A percentile compares a stretch with the other conserved stretches of the same genome.
Evolutionary conservation across 1,140 invertebrate genomes (phyloP).

Genomic region (Brachionus rotundiformis): DNA sequence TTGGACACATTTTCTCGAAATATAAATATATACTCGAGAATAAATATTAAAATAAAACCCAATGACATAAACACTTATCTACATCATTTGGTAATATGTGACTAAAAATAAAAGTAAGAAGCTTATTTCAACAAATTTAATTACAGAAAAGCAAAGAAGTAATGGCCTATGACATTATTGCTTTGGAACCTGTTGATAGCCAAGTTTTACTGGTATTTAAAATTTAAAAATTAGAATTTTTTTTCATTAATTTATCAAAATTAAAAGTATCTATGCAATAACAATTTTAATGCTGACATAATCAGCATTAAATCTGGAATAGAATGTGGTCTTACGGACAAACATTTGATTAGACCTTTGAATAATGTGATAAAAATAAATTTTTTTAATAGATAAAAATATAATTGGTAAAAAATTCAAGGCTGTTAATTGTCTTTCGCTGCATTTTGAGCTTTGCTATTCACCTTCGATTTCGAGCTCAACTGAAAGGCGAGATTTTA

Average conservation of each 20-base stretch:
- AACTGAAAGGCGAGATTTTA: slow-evolving; percentile 42
- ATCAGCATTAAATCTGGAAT: slow-evolving; percentile 32
- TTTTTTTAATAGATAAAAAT: too few relatives aligned
- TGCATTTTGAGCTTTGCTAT: slow-evolving; percentile 39
- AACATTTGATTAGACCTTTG: slow-evolving; percentile 45
- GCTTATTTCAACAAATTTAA: too few relatives aligned
- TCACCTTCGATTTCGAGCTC: slow-evolving; percentile 33
- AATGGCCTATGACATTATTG: slow-evolving; percentile 5
- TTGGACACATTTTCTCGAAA: not conserved
- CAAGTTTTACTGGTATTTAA: slow-evolving; percentile 28
- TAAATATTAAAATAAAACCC: slow-evolving; percentile 49
- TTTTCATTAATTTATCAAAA: not conserved
- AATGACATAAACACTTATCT: slow-evolving; percentile 36
- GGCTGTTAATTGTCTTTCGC: slow-evolving; percentile 10
- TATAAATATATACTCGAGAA: slow-evolving; percentile 1
- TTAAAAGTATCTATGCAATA: slow-evolving; percentile 31
- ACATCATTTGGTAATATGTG: slow-evolving; percentile 48
- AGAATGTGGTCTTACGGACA: slow-evolving; percentile 49
- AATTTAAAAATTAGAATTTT: not conserved
- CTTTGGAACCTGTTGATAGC: slow-evolving; percentile 43
- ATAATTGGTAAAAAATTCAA: too few relatives aligned
- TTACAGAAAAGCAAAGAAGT: slow-evolving; percentile 45
- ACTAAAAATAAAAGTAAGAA: too few relatives aligned
- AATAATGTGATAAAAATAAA: slow-evolving; percentile 25
- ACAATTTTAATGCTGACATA: slow-evolving; percentile 51